These are phyloP conservation scores for Tetheella fluctuosa DNA, from an alignment of 2,888 invertebrate species.

Conservation along the genomic window DNA sequence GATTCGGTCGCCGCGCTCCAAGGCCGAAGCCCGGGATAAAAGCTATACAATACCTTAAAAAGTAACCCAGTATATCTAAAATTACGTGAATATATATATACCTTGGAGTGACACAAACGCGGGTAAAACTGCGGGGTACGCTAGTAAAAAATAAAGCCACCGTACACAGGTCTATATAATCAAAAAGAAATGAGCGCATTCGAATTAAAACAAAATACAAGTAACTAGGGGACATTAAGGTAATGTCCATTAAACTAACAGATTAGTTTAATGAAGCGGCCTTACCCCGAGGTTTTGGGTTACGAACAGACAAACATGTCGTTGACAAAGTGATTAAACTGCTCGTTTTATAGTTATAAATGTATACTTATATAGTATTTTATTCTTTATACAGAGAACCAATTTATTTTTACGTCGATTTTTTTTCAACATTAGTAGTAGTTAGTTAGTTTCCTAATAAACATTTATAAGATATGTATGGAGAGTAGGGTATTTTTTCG, in stretches of 20 bases:
- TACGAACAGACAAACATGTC: slow-evolving; percentile 28
- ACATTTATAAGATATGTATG: too few species aligned
- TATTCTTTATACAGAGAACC: background rate
- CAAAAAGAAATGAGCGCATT: background rate
- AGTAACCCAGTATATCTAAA: too few species aligned
- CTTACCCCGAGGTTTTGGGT: slow-evolving; percentile 35
- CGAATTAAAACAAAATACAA: slow-evolving; percentile 14
- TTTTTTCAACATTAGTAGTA: too few species aligned
- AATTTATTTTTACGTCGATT: too few species aligned
- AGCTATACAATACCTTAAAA: too few species aligned
- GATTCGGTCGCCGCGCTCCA: too few species aligned
- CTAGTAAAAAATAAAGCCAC: background rate
- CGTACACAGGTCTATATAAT: background rate
- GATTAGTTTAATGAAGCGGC: slow-evolving; percentile 60
- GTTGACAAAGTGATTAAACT: slow-evolving; percentile 45
- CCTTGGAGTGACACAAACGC: too few species aligned
- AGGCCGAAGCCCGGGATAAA: too few species aligned
- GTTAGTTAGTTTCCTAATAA: too few species aligned
- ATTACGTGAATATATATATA: too few species aligned
- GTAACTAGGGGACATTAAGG: slow-evolving; percentile 9
- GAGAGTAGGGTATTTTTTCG: too few species aligned
- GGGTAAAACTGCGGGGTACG: too few species aligned
- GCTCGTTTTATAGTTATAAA: slow-evolving; percentile 12
- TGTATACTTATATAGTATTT: background rate
- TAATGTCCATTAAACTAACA: slow-evolving; percentile 35